Evolutionary conservation across 2,888 invertebrate genomes (phyloP), one percentile per base, ranked within the genome.

Genomic region (Poecilus cupreus): DNA sequence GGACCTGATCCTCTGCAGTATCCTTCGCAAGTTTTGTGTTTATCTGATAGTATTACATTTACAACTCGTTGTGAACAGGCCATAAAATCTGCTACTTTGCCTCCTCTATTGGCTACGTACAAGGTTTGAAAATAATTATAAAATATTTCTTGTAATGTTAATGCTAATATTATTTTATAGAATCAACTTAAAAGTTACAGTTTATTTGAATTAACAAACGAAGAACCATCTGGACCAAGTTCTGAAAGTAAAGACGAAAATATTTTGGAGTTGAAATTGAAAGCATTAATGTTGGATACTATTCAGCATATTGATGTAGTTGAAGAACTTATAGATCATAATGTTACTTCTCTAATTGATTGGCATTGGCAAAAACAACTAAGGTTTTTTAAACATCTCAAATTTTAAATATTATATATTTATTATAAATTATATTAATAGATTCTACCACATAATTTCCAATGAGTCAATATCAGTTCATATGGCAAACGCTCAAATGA

Each of bases 331-430:
- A 92, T 96, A 82, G 91, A 92, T 64, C 91, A 92, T 83, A 93
- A 93, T 87, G 93, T 95, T 0, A 92, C 92, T 32, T 92, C 92
- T 83, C 87, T 91, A 10, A 91, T 89, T 16, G 95, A 97, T 87
- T 99, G 99, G 99, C 90, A 93, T 70, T 99, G 99, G 99, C 95
- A 96, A 88, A 96, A 96, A 88, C 98, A 98, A 88, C 91, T 99
- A 64, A 93, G 97, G 93, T 95, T 88, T 83, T 0, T 46, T 1
- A 13, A 46, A 46, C 13, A 46, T 11, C 8, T 6, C 32, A 3
- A 6, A 32, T 32, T 32, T 32, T 32, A 46, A 10, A 11, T 22
- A 54, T 20, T 54, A 54, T 1, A 11, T 22, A 54, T 20, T 54
- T 18, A 0, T 54, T 18, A 54, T 3, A 54, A 13, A 18, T 54